Percentiles rank a stretch among this genome's conserved stretches.
phyloP scores from a whole-genome alignment of 2,888 invertebrate species.

The Mythimna impura region DNA sequence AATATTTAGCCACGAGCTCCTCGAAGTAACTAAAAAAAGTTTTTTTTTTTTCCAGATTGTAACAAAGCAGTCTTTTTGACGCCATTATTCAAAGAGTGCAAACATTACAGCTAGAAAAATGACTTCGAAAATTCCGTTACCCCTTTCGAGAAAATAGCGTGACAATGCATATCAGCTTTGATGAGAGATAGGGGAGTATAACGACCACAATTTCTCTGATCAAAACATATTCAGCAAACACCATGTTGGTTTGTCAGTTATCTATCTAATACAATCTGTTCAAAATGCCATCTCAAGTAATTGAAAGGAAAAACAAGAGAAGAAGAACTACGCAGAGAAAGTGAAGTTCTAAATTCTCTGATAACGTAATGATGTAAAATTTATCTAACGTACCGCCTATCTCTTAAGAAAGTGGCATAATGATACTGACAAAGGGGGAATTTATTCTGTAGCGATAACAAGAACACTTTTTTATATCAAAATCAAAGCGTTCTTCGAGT shows the following conservation, averaged over 20 bases:
- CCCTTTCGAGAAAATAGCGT: neutral
- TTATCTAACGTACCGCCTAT: slow-evolving; percentile 63
- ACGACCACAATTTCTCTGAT: neutral
- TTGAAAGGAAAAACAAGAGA: slow-evolving; percentile 39
- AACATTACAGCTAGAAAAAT: slow-evolving; percentile 4
- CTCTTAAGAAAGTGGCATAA: slow-evolving; percentile 71
- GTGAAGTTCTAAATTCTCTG: slow-evolving; percentile 48
- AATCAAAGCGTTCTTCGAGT: slow-evolving; percentile 84
- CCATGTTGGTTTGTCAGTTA: slow-evolving; percentile 14
- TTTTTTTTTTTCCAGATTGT: neutral
- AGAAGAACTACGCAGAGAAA: slow-evolving; percentile 30
- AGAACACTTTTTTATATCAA: slow-evolving; percentile 84
- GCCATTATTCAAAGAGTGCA: neutral
- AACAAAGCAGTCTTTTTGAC: neutral
- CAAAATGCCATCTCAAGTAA: slow-evolving; percentile 26
- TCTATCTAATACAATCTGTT: slow-evolving; percentile 20
- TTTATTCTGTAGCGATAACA: slow-evolving; percentile 82
- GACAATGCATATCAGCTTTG: neutral
- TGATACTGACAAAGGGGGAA: slow-evolving; percentile 73
- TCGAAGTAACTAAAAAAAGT: neutral
- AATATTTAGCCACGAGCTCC: no score
- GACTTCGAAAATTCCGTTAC: neutral
- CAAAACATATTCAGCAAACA: slow-evolving; percentile 3
- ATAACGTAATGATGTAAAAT: slow-evolving; percentile 61
- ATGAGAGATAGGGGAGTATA: neutral